These are phyloP conservation scores for Cylindroiulus punctatus DNA, from an alignment of 2,888 invertebrate genomes.

Conservation along the genomic window DNA sequence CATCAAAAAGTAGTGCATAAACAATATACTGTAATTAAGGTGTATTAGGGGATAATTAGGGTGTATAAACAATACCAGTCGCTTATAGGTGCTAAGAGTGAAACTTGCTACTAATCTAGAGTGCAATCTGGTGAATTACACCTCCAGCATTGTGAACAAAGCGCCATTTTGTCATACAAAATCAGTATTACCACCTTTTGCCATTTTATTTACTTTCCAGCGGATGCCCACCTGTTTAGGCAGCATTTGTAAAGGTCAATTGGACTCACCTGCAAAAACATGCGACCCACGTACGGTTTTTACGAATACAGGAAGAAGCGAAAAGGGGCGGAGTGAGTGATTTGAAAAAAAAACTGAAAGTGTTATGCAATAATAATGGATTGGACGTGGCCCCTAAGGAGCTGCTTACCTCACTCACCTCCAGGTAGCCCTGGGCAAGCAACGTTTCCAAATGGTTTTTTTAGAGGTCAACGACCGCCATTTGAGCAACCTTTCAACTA, in stretches of 20 bases:
- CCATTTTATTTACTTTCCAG: not conserved
- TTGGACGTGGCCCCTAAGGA: slow-evolving; percentile 22
- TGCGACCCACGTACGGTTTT: slow-evolving; percentile 25
- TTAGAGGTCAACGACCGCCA: slow-evolving; percentile 24
- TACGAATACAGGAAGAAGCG: not conserved
- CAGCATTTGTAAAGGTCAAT: not conserved
- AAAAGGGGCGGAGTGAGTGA: not conserved
- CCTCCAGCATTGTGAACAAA: not conserved
- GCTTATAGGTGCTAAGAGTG: too few species aligned
- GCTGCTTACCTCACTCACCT: not conserved
- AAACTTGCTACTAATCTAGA: too few species aligned
- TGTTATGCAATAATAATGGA: slow-evolving; percentile 8
- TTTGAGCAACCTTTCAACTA: slow-evolving; percentile 25
- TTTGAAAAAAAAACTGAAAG: not conserved
- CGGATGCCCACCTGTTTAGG: slow-evolving; percentile 13
- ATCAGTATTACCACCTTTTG: slow-evolving; percentile 4
- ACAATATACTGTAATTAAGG: too few species aligned
- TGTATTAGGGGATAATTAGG: too few species aligned
- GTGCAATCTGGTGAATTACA: too few species aligned
- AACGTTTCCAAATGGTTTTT: not conserved
- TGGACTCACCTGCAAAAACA: not conserved
- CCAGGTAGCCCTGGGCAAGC: not conserved
- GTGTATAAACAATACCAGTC: too few species aligned
- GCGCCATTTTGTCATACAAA: not conserved
- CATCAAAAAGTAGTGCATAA: too few species aligned